A percentile compares a stretch with the other conserved stretches of the same genome.
These are phyloP conservation scores for Onychomys leucogaster DNA, from an alignment of 2,797 vertebrate genomes.

Conservation along the genomic window DNA sequence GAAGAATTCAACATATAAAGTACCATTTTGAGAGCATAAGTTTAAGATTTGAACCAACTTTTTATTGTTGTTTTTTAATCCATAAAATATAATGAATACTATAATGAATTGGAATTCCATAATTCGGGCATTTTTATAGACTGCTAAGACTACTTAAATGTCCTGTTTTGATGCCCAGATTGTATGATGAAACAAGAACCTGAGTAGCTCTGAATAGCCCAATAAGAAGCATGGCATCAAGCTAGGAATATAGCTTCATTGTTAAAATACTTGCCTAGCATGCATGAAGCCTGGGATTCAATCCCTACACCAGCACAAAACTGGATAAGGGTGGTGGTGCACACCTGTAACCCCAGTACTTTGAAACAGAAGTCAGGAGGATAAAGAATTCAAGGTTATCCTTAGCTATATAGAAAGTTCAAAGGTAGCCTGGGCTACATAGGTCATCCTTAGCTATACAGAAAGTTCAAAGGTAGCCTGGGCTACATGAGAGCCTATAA, in stretches of 20 bases:
- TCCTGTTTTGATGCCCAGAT: background rate
- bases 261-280: background rate
- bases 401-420: background rate
- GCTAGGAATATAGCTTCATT: background rate
- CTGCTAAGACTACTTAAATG: background rate
- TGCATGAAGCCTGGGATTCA: background rate
- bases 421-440: background rate
- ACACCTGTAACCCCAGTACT: background rate
- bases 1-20: background rate
- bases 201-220: background rate
- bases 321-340: background rate
- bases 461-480: background rate
- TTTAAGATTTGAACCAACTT: background rate
- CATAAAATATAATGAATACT: slow-evolving; percentile 35
- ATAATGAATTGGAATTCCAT: slow-evolving; percentile 23
- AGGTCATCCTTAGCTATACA: background rate
- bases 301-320: background rate
- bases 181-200: background rate
- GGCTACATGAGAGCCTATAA: background rate
- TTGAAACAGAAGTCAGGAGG: background rate
- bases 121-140: background rate
- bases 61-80: slow-evolving; percentile 16
- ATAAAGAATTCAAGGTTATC: background rate
- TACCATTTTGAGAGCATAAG: background rate
- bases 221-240: background rate